Conservation (phyloP, 2,888 invertebrate species). For the Yponomeuta evonymella region DNA sequence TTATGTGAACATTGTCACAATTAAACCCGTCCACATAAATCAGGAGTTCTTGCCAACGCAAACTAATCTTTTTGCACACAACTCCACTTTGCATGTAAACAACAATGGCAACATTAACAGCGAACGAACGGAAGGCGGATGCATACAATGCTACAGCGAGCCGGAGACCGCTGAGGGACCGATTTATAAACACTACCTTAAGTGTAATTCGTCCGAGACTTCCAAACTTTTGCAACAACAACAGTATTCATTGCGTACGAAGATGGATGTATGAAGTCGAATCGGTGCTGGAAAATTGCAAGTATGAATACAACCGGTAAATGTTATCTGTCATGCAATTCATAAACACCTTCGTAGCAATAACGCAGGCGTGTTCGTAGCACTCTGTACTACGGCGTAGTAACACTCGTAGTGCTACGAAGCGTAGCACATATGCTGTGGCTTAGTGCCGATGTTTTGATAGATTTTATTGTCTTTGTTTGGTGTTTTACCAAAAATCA, state of each 20-base stretch:
- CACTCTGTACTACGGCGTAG: neutral
- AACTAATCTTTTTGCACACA: neutral
- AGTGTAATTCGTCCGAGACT: neutral
- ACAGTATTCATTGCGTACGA: neutral
- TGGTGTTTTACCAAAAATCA: no score
- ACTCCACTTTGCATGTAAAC: neutral
- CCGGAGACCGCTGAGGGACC: neutral
- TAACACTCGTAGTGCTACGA: neutral
- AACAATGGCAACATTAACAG: neutral
- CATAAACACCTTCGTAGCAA: neutral
- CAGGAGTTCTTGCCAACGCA: neutral
- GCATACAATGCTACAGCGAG: neutral
- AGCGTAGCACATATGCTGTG: no score
- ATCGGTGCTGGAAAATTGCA: neutral
- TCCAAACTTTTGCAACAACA: neutral
- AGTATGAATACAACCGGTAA: neutral
- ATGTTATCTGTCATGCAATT: neutral
- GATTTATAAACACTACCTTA: neutral
- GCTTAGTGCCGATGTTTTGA: no score
- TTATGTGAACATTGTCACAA: neutral
- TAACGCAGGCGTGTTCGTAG: neutral
- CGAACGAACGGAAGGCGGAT: neutral
- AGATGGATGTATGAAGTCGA: neutral
- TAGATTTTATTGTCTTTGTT: no score
- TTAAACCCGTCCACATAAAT: neutral